A percentile compares a stretch with the other conserved stretches of the same genome.
Conservation (phyloP, 2,888 invertebrate genomes). For the Calliphora vomitoria region DNA sequence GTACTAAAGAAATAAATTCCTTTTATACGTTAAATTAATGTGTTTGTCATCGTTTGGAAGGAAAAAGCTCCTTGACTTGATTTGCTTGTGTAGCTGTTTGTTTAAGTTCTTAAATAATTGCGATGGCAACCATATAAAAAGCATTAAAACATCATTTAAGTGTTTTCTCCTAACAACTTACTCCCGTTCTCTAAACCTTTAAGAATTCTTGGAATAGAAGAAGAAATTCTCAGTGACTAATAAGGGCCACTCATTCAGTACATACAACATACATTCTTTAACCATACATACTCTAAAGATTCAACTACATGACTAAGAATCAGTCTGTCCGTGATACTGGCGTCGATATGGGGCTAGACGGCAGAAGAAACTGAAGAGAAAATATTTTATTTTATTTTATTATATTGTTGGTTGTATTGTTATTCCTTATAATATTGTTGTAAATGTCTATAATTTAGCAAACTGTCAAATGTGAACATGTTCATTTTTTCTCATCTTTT, state of each 20-base stretch:
- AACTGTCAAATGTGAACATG: conserved; percentile 68
- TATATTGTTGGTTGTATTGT: neutral
- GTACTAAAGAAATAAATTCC: neutral
- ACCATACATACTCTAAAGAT: neutral
- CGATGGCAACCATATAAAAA: conserved; percentile 34
- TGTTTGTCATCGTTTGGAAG: neutral
- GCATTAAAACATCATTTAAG: conserved; percentile 38
- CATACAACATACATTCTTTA: neutral
- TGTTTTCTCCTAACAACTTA: neutral
- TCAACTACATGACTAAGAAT: neutral
- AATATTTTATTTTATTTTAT: conserved; percentile 8
- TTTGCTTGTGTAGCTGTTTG: neutral
- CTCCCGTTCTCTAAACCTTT: neutral
- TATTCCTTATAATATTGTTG: conserved; percentile 54
- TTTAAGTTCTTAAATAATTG: conserved; percentile 19
- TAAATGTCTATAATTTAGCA: conserved; percentile 66
- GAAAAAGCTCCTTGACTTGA: neutral
- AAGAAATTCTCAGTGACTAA: neutral
- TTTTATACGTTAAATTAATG: neutral
- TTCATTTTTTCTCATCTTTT: conserved; percentile 15
- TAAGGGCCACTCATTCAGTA: neutral
- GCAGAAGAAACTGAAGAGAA: neutral
- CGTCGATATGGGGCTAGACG: neutral
- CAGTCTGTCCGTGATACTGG: neutral
- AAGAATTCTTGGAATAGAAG: neutral